Base-by-base conservation (phyloP, 2,888 invertebrate species). In the Bembecia ichneumoniformis region DNA sequence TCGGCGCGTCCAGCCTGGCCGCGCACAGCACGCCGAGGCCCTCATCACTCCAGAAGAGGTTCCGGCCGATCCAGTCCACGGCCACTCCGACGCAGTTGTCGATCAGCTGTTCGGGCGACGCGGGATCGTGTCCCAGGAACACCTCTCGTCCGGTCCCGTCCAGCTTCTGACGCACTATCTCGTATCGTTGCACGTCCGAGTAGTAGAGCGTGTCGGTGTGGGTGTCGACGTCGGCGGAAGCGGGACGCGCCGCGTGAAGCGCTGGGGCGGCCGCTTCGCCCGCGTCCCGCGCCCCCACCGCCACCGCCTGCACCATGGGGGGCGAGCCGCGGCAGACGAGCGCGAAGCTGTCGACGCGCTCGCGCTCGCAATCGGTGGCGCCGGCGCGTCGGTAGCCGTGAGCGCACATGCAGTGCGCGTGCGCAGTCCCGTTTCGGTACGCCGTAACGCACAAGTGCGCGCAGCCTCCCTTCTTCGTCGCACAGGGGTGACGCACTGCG, bases 21-120 rank as follows among this genome's bases (percentile, higher is more conserved):
- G 93, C 94, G 62, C 88, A 90, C 55, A 96, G 89, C 48, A 88
- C 88, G 51, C 91, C 90, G 57, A 91, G 81, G 49, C 90, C 91
- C 71, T 91, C 91, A 77, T 94, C 94, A 48, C 94, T 93, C 94
- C 95, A 96, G 82, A 94, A 97, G 51, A 97, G 73, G 81, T 96
- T 95, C 13, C 44, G 16, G 9, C 44, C 44, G 68, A 95, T 89
- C 94, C 94, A 95, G 79, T 97, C 96, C 51, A 95, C 90, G 36
- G 95, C 95, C 55, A 96, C 74, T 3, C 94, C 93, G 63, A 93
- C 92, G 63, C 91, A 91, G 69, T 90, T 89, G 59, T 89, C 89
- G 1, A 91, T 83, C n/a, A 40, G 40, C 28, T 28, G 28, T 11
- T 40, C 40, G 1, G n/a, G 13, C 5, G 5, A 5, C 7, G n/a